Conservation (phyloP, 2,113 vertebrate genomes). For the Dipodomys merriami region DNA sequence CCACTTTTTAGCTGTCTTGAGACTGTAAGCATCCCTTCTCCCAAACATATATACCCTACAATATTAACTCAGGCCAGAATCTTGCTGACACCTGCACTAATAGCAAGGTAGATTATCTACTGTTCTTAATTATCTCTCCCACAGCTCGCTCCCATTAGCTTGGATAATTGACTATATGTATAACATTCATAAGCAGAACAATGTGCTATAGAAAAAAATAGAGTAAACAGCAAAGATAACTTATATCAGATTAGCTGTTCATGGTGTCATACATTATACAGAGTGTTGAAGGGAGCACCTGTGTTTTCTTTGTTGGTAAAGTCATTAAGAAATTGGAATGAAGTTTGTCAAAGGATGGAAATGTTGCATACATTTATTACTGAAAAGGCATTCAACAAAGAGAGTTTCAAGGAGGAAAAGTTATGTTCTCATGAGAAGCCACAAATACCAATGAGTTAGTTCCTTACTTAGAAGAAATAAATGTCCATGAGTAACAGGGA, state of each 20-base stretch:
- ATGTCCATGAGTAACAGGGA: neutral
- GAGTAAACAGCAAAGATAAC: constrained; percentile 20
- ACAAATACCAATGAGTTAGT: neutral
- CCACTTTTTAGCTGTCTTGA: neutral
- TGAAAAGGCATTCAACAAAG: neutral
- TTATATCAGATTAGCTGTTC: constrained; percentile 56
- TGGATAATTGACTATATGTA: constrained; percentile 77
- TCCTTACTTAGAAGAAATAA: too few relatives aligned
- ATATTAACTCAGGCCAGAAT: constrained; percentile 55
- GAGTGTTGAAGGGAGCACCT: constrained; percentile 42
- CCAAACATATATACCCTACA: neutral
- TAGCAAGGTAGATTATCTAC: constrained; percentile 74
- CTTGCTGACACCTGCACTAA: constrained; percentile 79
- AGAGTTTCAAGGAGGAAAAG: constrained; percentile 33
- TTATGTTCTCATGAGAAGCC: neutral
- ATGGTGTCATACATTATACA: neutral
- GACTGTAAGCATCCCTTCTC: neutral
- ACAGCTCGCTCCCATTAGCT: constrained; percentile 74
- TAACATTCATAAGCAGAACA: constrained; percentile 73
- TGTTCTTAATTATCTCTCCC: constrained; percentile 78
- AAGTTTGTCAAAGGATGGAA: constrained; percentile 42
- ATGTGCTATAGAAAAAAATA: constrained; percentile 50
- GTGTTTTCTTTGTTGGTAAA: constrained; percentile 61
- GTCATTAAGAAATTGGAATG: constrained; percentile 56
- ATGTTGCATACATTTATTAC: neutral